Base-by-base conservation (phyloP, 2,888 invertebrate species). In the Mayetiola destructor region DNA sequence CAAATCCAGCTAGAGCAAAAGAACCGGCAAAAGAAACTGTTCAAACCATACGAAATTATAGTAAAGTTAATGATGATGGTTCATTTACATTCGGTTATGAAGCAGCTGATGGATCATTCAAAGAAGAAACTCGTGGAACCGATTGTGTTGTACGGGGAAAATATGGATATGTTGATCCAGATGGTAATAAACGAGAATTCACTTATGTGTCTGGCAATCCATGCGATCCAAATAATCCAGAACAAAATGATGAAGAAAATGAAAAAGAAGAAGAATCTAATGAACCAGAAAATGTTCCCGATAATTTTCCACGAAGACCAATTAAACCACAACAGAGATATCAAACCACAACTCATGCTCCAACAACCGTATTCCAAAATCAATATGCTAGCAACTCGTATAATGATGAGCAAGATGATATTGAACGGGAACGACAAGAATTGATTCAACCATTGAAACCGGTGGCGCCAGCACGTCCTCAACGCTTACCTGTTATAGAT, bases 111-210 rank as follows among this genome's bases (percentile, higher is more conserved):
- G 88, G 88, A 1, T 85, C 85, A 60, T 89, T 88, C 76, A 88
- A 88, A 66, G 88, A 89, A 66, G 88, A 89, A 69, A 88, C 88
- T 3, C 74, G 88, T 59, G 88, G 88, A 54, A 84, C 85, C 1
- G 88, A 89, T 72, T 89, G 88, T 69, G 87, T 89, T 0, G 88
- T 88, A 5, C 78, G 88, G 59, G 89, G 89, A 56, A 88, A 88
- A 69, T 89, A 89, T 70, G 89, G 89, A 21, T 89, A 89, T 74
- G 76, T 89, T 12, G 89, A 89, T 71, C 88, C 88, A 0, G 87
- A 88, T 61, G 89, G 89, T 63, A 86, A 88, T 73, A 86, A 86
- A 66, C 73, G 88, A 62, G 88, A 89, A 70, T 88, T 89, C 72
- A 86, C 85, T 5, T 89, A 89, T 71, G 88, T 88, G 0, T 86